Evolutionary conservation across 2,113 vertebrate species (phyloP), one percentile per base, ranked within the genome.

Genomic region (Agapornis roseicollis): DNA sequence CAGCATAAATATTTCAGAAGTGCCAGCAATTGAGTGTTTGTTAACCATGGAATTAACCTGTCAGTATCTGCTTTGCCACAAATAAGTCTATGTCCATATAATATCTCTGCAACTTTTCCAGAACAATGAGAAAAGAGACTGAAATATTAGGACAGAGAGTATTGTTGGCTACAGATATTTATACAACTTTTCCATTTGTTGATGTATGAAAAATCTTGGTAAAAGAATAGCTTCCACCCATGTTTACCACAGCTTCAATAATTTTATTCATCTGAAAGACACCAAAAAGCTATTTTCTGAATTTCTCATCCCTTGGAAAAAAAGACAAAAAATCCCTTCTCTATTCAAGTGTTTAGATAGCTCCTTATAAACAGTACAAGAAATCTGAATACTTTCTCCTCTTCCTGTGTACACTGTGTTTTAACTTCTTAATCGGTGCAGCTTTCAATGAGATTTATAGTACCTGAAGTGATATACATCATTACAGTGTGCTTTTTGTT

Each of bases 241-340:
- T 82, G 50, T 98, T 98, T 98, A 96, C 96, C 98, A 97, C 98
- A 99, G 98, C 98, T 99, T 98, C 97, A 97, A 96, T 96, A 7
- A 6, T 98, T 98, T 97, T 98, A 97, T 97, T 97, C 96, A 96
- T 96, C 97, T 97, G 80, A 87, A 92, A 97, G 97, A 94, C 96
- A 96, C 93, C 85, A 97, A 98, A 97, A 98, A 96, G 91, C 91
- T 95, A 91, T 91, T 96, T 95, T 97, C 94, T 98, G 98, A 76
- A 93, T 96, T 98, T 98, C 50, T 78, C 89, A 74, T 65, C 37
- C 72, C 23, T 28, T 52, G 23, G 47, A 94, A 93, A 97, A 98
- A 97, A 80, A 56, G 5, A 17, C 15, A 93, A 93, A 80, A 93
- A 96, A 63, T n/a, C 85, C 81, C 17, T 20, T 94, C 77, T 92